phyloP scores from a whole-genome alignment of 30 jellyfish, hydroid and myxozoan genomes.

The Clytia hemisphaerica region DNA sequence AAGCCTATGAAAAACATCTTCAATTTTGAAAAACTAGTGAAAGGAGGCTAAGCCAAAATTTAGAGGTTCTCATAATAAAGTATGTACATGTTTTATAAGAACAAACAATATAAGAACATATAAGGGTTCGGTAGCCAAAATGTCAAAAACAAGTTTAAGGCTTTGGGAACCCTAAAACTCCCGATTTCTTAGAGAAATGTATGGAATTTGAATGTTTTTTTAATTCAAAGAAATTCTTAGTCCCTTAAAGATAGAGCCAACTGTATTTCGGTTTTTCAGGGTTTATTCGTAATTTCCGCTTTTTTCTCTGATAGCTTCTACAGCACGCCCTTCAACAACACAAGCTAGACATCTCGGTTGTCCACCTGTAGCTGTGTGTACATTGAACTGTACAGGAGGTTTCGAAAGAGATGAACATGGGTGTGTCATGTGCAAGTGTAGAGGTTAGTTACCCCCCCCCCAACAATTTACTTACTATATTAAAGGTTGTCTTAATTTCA shows the following conservation, averaged over 20 bases:
- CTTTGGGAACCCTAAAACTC: too few relatives aligned
- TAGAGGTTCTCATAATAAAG: too few relatives aligned
- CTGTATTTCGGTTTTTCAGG: neutral
- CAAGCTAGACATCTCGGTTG: constrained; percentile 36
- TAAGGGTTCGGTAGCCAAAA: too few relatives aligned
- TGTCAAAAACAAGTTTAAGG: too few relatives aligned
- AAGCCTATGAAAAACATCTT: too few relatives aligned
- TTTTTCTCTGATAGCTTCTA: too few relatives aligned
- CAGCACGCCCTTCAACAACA: constrained; percentile 3
- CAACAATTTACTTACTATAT: neutral
- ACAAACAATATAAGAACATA: too few relatives aligned
- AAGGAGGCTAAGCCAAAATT: too few relatives aligned
- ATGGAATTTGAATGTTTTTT: neutral
- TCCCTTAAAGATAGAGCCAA: neutral
- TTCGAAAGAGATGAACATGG: constrained; percentile 69
- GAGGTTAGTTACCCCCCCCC: constrained; percentile 26
- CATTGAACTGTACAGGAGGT: constrained; percentile 72
- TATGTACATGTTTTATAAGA: too few relatives aligned
- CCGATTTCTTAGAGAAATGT: too few relatives aligned
- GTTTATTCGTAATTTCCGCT: neutral
- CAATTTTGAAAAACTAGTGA: too few relatives aligned
- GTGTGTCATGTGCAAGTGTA: constrained; percentile 71
- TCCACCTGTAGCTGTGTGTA: constrained; percentile 73
- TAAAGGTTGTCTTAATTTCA: too few relatives aligned
- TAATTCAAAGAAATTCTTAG: neutral